Base-by-base conservation (phyloP, 2,888 invertebrate genomes). In the Ryuthela nishihirai region DNA sequence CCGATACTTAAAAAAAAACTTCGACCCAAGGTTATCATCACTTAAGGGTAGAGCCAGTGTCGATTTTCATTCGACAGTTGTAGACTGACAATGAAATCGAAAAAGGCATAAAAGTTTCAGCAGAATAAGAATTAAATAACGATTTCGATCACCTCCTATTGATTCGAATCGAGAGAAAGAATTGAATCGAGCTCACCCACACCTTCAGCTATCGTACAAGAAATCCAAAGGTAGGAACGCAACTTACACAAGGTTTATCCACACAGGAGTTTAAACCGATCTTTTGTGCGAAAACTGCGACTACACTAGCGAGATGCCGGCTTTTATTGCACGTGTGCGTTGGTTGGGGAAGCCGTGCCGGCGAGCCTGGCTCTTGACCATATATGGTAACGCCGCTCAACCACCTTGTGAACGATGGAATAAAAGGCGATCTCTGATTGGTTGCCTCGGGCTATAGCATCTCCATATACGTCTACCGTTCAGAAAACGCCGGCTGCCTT, bases 261-360 rank as follows among this genome's bases (percentile, higher is more conserved):
- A 46, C 49, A 45, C 39, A 36, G 20, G n/a, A 34, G 35, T 17
- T 18, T 46, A 36, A 20, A 36, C 36, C 24, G 40, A 6, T 21
- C 17, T n/a, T 18, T 12, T 29, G 41, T 36, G 36, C 35, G 21
- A 38, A n/a, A 46, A 50, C 46, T 45, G 50, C 24, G 50, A 21
- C 29, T 25, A 21, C 34, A 26, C 29, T 21, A 56, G 46, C 24
- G 35, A 34, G 49, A 56, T 29, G 56, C 56, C 56, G 56, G 56
- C 56, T 56, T 56, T 50, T 56, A 56, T 56, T 50, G 56, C 56
- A 56, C 56, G 56, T 56, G 56, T 56, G 44, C 56, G 45, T 56
- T 46, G 49, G 53, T 32, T 40, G 36, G 35, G 32, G 41, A 40
- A 43, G 40, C 47, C 41, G 34, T 4, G 5, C 34, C 9, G 34